phyloP scores from a whole-genome alignment of 2,888 invertebrate species.

The Taphrorychus bicolor region DNA sequence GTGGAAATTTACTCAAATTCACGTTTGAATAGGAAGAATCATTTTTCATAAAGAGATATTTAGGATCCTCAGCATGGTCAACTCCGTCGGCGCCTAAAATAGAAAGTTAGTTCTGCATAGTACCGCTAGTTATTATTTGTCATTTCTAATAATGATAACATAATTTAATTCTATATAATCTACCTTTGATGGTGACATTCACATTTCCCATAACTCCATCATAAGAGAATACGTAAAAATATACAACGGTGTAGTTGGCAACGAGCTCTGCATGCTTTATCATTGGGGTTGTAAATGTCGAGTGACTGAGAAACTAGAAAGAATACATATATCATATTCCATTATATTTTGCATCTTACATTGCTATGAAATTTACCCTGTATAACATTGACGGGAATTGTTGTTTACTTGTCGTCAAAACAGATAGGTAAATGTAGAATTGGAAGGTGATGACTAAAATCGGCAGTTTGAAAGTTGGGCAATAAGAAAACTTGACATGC shows the following conservation, averaged over 20 bases:
- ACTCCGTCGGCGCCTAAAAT: constrained; percentile 47
- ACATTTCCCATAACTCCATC: constrained; percentile 42
- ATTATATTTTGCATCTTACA: too few species aligned
- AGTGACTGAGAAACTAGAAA: constrained; percentile 43
- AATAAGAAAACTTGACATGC: too few species aligned
- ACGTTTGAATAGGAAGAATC: constrained; percentile 38
- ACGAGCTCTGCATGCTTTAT: constrained; percentile 44
- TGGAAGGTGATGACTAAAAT: too few species aligned
- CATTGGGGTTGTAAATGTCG: constrained; percentile 39
- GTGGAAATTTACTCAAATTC: constrained; percentile 26
- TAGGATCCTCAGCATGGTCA: constrained; percentile 48
- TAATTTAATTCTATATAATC: too few species aligned
- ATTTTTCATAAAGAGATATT: constrained; percentile 46
- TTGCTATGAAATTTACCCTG: too few species aligned
- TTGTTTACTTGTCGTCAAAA: constrained; percentile 13
- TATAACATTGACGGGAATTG: constrained; percentile 2
- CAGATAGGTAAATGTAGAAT: too few species aligned
- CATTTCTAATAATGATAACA: too few species aligned
- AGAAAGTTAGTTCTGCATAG: too few species aligned
- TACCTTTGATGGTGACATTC: constrained; percentile 30
- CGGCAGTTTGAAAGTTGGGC: too few species aligned
- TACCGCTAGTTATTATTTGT: too few species aligned
- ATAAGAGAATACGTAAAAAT: constrained; percentile 46
- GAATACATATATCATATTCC: too few species aligned
- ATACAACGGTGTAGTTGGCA: constrained; percentile 42